Base-by-base conservation (phyloP, 1,140 invertebrate species). In the Pentalonia nigronervosa region DNA sequence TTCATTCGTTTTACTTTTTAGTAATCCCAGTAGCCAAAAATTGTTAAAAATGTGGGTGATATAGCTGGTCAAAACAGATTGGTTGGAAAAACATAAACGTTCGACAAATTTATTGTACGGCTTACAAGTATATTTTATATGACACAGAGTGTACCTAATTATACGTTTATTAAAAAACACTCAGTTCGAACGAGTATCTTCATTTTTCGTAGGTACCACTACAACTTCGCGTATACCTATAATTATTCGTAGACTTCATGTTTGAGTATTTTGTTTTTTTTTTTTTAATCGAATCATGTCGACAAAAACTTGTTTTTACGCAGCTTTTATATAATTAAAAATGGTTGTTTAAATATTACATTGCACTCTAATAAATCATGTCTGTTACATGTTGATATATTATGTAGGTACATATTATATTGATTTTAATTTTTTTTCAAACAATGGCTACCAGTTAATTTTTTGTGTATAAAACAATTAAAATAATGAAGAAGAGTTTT, bases 391-490 rank as follows among this genome's bases (percentile, higher is more conserved):
- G 60, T 76, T 30, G 25, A 67, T 67, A 30, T 41, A 53, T 53
- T n/a, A 67, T 41, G 41, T 41, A 41, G 2, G 4, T 41, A 41
- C 41, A 1, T 41, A 41, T 41, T 25, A 20, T n/a, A 76, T 76
- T 76, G 30, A 76, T 76, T n/a, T 76, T n/a, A 17, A n/a, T 76
- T 30, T 14, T n/a, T 67, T 76, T 17, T n/a, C n/a, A 11, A 67
- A 60, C 30, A n/a, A 76, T 17, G n/a, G 30, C 14, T n/a, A n/a
- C 17, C 6, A 30, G 4, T 76, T n/a, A 67, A 1, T 67, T n/a
- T 76, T n/a, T 76, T 7, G 60, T n/a, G 14, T 89, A 89, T 86
- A 87, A 93, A 41, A n/a, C 92, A 50, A 88, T 88, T 48, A 88
- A 88, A 88, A 34, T 88, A 88, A 88, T 88, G 86, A 34, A 50